Conservation (phyloP, 2,797 vertebrate genomes). For the Pangasius mekongensis region DNA sequence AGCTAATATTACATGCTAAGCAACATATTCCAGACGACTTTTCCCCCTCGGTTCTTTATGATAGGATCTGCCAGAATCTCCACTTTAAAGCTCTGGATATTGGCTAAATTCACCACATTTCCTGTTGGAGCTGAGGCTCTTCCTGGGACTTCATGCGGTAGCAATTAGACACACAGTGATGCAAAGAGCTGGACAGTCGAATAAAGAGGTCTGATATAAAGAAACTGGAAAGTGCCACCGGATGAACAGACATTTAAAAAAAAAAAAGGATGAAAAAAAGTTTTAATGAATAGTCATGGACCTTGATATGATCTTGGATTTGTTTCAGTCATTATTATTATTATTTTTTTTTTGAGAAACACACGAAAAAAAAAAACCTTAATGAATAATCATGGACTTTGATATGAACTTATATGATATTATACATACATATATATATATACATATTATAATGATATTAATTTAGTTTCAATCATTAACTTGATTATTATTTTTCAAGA, state of each 20-base stretch:
- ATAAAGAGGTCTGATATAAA: conserved; percentile 23
- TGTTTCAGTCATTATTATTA: not conserved
- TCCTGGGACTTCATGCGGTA: conserved; percentile 57
- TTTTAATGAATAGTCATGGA: not conserved
- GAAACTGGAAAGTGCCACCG: conserved; percentile 35
- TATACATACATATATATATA: too few relatives aligned
- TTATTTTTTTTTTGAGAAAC: too few relatives aligned
- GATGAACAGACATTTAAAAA: conserved; percentile 6
- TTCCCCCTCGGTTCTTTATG: conserved; percentile 58
- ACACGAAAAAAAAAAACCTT: not conserved
- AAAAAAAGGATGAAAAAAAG: conserved; percentile 48
- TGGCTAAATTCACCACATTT: conserved; percentile 55
- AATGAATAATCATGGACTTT: not conserved
- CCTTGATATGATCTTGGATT: not conserved
- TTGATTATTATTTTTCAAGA: too few relatives aligned
- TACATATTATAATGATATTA: not conserved
- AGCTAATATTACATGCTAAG: conserved; percentile 62
- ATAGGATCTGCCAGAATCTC: conserved; percentile 63
- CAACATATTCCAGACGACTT: conserved; percentile 62
- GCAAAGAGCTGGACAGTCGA: conserved; percentile 54
- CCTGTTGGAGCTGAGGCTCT: conserved; percentile 57
- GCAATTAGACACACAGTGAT: conserved; percentile 65
- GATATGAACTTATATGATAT: not conserved
- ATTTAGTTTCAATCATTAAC: not conserved
- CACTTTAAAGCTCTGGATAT: conserved; percentile 64